These are phyloP conservation scores for Resseliella maxima DNA, from an alignment of 2,888 invertebrate species.

Conservation along the genomic window DNA sequence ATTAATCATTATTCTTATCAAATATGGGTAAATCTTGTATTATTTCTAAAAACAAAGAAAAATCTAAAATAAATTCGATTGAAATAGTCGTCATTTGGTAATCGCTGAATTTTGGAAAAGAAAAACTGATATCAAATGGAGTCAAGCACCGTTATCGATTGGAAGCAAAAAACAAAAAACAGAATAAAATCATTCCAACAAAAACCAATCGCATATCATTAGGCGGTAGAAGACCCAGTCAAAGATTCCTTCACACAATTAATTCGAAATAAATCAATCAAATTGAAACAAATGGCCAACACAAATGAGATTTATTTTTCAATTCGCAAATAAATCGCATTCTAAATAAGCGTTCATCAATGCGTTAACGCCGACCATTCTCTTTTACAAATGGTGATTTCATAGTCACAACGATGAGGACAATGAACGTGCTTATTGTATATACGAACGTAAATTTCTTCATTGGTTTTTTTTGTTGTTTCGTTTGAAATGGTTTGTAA, in stretches of 20 bases:
- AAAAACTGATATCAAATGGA: no score
- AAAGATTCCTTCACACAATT: conserved; percentile 28
- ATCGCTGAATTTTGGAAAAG: no score
- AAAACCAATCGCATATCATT: not conserved
- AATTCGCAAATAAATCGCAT: conserved; percentile 28
- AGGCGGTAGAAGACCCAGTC: not conserved
- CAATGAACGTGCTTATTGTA: not conserved
- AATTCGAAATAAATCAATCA: conserved; percentile 15
- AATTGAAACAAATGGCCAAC: conserved; percentile 37
- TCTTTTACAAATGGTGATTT: not conserved
- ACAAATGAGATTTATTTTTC: conserved; percentile 51
- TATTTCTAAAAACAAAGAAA: no score
- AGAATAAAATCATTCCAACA: not conserved
- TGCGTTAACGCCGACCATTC: not conserved
- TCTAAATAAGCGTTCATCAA: conserved; percentile 15
- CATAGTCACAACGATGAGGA: not conserved
- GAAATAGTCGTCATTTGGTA: no score
- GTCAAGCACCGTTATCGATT: no score
- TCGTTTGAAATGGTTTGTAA: not conserved
- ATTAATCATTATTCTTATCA: no score
- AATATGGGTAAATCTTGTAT: no score
- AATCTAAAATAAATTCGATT: no score
- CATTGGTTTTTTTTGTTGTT: not conserved
- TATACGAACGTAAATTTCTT: no score
- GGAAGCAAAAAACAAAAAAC: not conserved